Evolutionary conservation across 2,797 vertebrate species (phyloP).

Genomic region (Notamacropus eugenii): DNA sequence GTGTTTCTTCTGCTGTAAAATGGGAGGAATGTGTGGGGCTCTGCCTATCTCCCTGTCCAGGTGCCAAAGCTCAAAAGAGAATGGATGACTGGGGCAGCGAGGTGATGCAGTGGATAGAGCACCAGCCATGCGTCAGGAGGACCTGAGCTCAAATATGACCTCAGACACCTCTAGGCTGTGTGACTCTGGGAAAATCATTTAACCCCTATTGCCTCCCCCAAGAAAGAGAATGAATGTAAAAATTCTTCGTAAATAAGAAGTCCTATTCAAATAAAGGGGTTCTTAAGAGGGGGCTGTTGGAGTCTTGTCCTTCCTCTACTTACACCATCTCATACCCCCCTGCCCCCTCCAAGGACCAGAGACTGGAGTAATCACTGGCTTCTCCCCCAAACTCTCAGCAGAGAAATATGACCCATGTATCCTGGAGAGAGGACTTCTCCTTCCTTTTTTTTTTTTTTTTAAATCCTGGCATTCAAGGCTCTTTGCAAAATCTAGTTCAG

Average conservation of each 20-base stretch:
- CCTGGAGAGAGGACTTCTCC: background rate
- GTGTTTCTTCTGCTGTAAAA: background rate
- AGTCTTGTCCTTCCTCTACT: background rate
- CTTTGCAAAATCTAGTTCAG: background rate
- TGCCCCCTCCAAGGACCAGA: background rate
- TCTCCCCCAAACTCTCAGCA: background rate
- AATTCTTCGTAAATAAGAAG: background rate
- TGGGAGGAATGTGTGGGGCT: fast-evolving
- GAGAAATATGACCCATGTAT: background rate
- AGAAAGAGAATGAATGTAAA: background rate
- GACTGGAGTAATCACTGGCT: background rate
- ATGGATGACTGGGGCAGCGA: background rate
- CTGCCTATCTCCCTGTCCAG: fast-evolving
- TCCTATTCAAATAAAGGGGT: background rate
- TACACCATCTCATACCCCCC: background rate
- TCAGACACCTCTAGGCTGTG: background rate
- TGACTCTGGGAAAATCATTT: fast-evolving
- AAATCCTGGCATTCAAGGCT: background rate
- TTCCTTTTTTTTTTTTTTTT: background rate
- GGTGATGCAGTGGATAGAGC: no score
- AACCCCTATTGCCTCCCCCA: background rate
- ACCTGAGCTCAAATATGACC: background rate
- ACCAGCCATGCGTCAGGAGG: background rate
- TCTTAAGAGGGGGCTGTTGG: background rate
- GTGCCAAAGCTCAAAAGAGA: background rate